A percentile compares a stretch with the other conserved stretches of the same genome.
Evolutionary conservation across 2,888 invertebrate species (phyloP).

Genomic region (Ctenicera cuprea): DNA sequence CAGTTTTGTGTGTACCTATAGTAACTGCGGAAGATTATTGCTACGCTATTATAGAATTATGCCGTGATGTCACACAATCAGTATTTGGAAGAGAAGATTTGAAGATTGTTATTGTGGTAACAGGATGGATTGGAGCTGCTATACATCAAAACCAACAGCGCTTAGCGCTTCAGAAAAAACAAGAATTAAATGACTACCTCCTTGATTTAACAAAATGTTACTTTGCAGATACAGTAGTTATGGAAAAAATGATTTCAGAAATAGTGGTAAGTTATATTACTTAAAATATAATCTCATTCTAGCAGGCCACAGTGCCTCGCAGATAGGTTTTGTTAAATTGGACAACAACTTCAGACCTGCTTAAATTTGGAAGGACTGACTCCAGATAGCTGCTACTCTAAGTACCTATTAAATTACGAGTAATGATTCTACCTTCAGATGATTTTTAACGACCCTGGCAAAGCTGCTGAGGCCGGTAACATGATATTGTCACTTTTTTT

Average conservation of each 20-base stretch:
- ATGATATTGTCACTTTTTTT: too few relatives aligned
- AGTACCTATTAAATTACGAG: too few relatives aligned
- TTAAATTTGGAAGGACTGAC: too few relatives aligned
- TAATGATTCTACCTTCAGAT: too few relatives aligned
- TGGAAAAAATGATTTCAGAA: conserved; percentile 78
- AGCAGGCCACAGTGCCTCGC: too few relatives aligned
- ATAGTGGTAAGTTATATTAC: conserved; percentile 72
- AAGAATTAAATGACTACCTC: conserved; percentile 70
- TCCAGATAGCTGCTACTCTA: too few relatives aligned
- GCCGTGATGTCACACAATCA: conserved; percentile 69
- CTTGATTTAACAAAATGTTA: conserved; percentile 71
- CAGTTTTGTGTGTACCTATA: conserved; percentile 77
- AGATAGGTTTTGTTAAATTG: too few relatives aligned
- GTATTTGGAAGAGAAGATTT: conserved; percentile 67
- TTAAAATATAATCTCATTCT: too few relatives aligned
- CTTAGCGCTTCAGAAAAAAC: conserved; percentile 68
- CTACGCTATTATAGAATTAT: conserved; percentile 77
- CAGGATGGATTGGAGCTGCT: conserved; percentile 72
- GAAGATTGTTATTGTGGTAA: conserved; percentile 67
- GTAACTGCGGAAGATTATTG: conserved; percentile 77
- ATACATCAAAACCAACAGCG: conserved; percentile 71
- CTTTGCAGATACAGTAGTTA: conserved; percentile 75
- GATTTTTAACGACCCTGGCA: too few relatives aligned
- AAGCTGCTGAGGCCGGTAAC: too few relatives aligned
- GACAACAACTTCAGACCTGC: too few relatives aligned